Base-by-base conservation (phyloP, 2,888 invertebrate species). In the Adineta ricciae region DNA sequence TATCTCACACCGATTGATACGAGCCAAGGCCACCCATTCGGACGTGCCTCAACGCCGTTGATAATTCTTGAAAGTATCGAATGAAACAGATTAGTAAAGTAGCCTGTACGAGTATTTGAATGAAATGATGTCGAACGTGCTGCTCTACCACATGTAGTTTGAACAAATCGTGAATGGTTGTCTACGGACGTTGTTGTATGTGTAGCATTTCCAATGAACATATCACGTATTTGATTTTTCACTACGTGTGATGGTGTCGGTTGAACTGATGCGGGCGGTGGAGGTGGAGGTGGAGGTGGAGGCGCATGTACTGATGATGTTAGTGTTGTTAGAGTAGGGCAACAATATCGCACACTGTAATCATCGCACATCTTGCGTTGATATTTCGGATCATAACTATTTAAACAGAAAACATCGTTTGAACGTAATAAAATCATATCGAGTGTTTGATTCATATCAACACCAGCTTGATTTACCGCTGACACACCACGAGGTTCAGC, bases 331-430 rank as follows among this genome's bases (percentile, higher is more conserved):
- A 52, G 1, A 27, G 21, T 24, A 14, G 78, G 78, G 41, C 78
- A 78, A 41, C 78, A 78, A 41, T 78, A 78, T 3, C 41, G 38
- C 24, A 78, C 78, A 41, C 78, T 78, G 41, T 78, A 78, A 78
- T 78, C 78, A 78, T 78, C 78, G 41, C 78, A 78, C 2, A 78
- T n/a, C 41, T 78, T 78, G 24, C n/a, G 24, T 41, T 78, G 78
- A 78, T 19, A 78, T 78, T 78, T 78, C 2, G 78, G 41, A 78
- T 78, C 78, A 41, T 78, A 78, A n/a, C n/a, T 78, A 78, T 78
- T 78, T 7, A 78, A 41, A 78, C 78, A 78, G 19, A 78, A 78
- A 24, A 78, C 41, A 78, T 78, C 78, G 14, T n/a, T 24, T 41
- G 38, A 41, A n/a, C 78, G 78, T 24, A 78, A n/a, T 41, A 78